A percentile compares a stretch with the other conserved stretches of the same genome.
phyloP scores from a whole-genome alignment of 2,113 vertebrate species.

The Azemiops feae region DNA sequence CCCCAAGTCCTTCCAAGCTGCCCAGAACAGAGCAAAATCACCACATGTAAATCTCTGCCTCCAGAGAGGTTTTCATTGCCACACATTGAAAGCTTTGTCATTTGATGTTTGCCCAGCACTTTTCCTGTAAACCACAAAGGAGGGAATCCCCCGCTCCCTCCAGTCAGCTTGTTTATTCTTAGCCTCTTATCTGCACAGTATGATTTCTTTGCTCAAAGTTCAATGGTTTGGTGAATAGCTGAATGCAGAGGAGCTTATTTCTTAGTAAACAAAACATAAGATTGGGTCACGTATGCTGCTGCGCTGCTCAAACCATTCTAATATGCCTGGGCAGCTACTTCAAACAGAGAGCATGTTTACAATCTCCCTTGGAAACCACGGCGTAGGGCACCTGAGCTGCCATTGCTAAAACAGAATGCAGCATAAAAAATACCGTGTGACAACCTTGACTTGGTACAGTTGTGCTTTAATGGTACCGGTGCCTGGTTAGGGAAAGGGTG shows the following conservation, averaged over 20 bases:
- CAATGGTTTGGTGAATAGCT: neutral
- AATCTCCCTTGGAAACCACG: neutral
- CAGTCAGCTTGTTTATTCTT: neutral
- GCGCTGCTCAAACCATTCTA: neutral
- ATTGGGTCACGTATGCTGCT: neutral
- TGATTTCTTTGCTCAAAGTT: neutral
- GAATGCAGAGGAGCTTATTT: neutral
- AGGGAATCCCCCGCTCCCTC: neutral
- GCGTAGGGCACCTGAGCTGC: neutral
- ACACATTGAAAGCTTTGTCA: neutral
- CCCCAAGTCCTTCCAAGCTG: neutral
- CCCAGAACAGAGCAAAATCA: neutral
- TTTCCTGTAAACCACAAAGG: neutral
- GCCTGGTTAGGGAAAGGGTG: neutral
- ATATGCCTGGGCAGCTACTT: neutral
- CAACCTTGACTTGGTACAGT: neutral
- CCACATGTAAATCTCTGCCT: no score
- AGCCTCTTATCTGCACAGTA: neutral
- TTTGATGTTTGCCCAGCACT: neutral
- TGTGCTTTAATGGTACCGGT: conserved; percentile 16
- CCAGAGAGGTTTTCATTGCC: neutral
- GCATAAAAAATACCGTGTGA: neutral
- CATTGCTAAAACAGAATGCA: neutral
- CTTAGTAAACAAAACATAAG: neutral
- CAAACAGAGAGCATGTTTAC: neutral